Base-by-base conservation (phyloP, 1,140 invertebrate species). In the Zaprionus capensis region DNA sequence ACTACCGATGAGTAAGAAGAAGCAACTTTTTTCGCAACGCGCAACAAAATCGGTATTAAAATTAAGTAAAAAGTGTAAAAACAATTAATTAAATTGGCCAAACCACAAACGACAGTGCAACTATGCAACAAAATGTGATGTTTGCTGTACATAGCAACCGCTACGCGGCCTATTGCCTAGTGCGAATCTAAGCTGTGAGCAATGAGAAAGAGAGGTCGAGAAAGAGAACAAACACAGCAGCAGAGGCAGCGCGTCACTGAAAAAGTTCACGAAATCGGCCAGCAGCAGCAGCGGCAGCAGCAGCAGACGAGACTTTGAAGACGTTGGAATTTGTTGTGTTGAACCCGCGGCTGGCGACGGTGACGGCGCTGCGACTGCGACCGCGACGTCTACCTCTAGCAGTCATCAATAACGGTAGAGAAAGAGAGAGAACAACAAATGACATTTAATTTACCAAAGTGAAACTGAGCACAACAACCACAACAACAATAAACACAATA, bases 321-420 rank as follows among this genome's bases (percentile, higher is more conserved):
- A 84, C 82, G 82, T 79, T 86, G 83, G 83, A 87, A 87, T 87
- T 82, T 81, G 68, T 78, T 81, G 68, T 78, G 80, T 80, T 81
- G 71, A 70, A 73, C 75, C 71, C 75, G 75, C 70, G 63, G 64
- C 71, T 72, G 74, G 49, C 38, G 57, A 56, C 69, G 69, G 49
- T 41, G 63, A 62, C 69, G 69, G 57, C 69, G 82, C 79, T 57
- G 79, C 66, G 63, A 78, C 78, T 61, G 78, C 74, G 53, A 71
- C 70, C 44, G 36, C 62, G 53, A 75, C 67, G 61, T 58, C 49
- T 49, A 73, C 70, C 57, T 77, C 71, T 51, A 72, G 70, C 71
- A 68, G 70, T 75, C 69, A 71, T 71, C 80, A 86, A 87, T 86
- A 86, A 82, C 82, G 80, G 83, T 87, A 77, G 69, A 78, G 66